Base-by-base conservation (phyloP, 2,113 vertebrate species). In the Trachemys scripta region DNA sequence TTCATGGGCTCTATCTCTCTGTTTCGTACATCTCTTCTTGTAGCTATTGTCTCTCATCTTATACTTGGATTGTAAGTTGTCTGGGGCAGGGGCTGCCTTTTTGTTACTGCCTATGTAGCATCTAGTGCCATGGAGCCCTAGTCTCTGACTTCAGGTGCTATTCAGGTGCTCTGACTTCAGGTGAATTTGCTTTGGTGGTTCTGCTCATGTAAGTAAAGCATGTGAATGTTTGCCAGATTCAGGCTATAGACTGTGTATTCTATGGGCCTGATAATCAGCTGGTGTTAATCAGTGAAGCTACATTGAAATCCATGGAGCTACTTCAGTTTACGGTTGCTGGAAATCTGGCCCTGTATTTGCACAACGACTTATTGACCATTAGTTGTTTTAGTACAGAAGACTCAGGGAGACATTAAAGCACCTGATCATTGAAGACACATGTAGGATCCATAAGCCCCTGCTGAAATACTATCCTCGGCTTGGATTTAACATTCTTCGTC, bases 401-500 rank as follows among this genome's bases (percentile, higher is more conserved):
- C 85, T 88, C 75, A 29, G 76, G 88, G 90, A 91, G 51, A 2
- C 42, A 27, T 89, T 65, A 79, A 75, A 17, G 1, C 38, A 96
- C 54, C 81, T 87, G 80, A 65, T 87, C 82, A 1, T 2, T 69
- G 95, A 53, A 96, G 94, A 90, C 86, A 88, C 89, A 47, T 86
- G 88, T 49, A 94, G 51, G 82, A 90, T 29, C 80, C 91, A 29
- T 72, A 47, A 93, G 92, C 90, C 87, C 78, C 50, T 84, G n/a
- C 84, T 87, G 93, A 95, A 97, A 97, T 92, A 59, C 82, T 79
- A 4, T 95, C 94, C 92, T 94, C 91, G 54, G 91, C 92, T 89
- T 93, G 95, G 90, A 96, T 96, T 93, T 94, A 92, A 97, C 89
- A 87, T 95, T 93, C 94, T 91, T 97, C 5, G 95, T 98, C 97